phyloP scores from a whole-genome alignment of 2,888 invertebrate genomes.

The Pyrrhia umbra region DNA sequence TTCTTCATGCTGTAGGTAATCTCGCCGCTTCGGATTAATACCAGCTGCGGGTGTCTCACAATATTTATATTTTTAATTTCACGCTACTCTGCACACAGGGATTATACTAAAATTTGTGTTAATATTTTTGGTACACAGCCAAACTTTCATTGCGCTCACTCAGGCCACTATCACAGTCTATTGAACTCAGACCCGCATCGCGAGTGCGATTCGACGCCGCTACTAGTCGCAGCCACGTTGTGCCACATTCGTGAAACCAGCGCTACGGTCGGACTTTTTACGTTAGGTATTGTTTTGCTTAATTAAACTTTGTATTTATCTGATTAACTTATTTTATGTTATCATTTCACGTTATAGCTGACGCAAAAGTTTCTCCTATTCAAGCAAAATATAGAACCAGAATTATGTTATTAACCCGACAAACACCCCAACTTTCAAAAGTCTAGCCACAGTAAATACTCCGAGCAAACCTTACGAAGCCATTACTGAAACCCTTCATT shows the following conservation, averaged over 20 bases:
- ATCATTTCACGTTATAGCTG: constrained; percentile 43
- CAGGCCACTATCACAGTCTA: constrained; percentile 58
- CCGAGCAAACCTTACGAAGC: constrained; percentile 55
- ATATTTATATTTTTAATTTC: constrained; percentile 85
- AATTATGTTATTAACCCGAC: constrained; percentile 51
- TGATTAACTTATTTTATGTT: constrained; percentile 41
- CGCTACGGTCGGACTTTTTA: constrained; percentile 14
- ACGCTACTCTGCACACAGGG: constrained; percentile 72
- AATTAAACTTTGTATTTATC: constrained; percentile 45
- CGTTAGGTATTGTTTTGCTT: constrained; percentile 30
- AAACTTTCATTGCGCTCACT: constrained; percentile 63
- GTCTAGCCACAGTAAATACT: constrained; percentile 59
- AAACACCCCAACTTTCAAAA: constrained; percentile 59
- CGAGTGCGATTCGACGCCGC: constrained; percentile 36
- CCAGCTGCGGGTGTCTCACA: constrained; percentile 78
- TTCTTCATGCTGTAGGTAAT: constrained; percentile 65
- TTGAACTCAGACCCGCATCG: constrained; percentile 48
- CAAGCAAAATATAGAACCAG: constrained; percentile 44
- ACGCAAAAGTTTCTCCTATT: constrained; percentile 48
- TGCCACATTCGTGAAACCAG: constrained; percentile 17
- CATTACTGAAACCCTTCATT: constrained; percentile 68
- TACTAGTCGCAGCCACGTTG: constrained; percentile 22
- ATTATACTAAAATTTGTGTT: constrained; percentile 72
- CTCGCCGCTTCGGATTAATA: constrained; percentile 69
- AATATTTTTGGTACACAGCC: constrained; percentile 71